phyloP scores from a whole-genome alignment of 2,113 vertebrate genomes.

The Salvator merianae region DNA sequence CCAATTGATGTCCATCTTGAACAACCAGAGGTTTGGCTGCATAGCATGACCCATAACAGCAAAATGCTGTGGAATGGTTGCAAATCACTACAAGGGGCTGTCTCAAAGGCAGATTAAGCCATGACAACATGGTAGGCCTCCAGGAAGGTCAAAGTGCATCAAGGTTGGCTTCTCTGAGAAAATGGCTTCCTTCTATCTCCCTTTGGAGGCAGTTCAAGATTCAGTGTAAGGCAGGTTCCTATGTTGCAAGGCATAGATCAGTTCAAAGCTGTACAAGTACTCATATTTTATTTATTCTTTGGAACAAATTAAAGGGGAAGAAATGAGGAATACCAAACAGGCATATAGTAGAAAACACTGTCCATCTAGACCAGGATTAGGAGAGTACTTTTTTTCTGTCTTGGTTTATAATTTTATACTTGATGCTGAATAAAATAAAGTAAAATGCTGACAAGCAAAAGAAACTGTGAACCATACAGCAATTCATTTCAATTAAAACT shows the following conservation, averaged over 20 bases:
- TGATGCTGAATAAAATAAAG: not conserved
- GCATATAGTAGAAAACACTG: not conserved
- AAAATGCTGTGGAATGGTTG: too few species aligned
- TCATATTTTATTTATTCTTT: not conserved
- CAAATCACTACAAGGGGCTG: too few species aligned
- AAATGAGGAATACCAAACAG: not conserved
- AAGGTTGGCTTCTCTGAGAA: too few species aligned
- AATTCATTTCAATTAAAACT: not conserved
- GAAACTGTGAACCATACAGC: fast-evolving
- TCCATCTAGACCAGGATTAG: not conserved
- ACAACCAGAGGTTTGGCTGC: too few species aligned
- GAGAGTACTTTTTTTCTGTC: constrained; percentile 9
- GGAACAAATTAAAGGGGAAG: not conserved
- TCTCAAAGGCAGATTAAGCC: too few species aligned
- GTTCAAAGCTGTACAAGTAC: not conserved
- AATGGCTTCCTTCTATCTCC: too few species aligned
- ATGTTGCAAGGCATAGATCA: not conserved
- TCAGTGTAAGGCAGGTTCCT: not conserved
- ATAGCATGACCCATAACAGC: too few species aligned
- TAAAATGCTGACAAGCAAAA: not conserved
- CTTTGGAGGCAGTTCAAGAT: too few species aligned
- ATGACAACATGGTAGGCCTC: too few species aligned
- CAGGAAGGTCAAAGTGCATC: too few species aligned
- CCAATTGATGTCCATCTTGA: too few species aligned
- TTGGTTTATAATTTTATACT: constrained; percentile 4